A percentile compares a stretch with the other conserved stretches of the same genome.
Conservation (phyloP, 2,797 vertebrate species). For the Notolabrus celidotus region DNA sequence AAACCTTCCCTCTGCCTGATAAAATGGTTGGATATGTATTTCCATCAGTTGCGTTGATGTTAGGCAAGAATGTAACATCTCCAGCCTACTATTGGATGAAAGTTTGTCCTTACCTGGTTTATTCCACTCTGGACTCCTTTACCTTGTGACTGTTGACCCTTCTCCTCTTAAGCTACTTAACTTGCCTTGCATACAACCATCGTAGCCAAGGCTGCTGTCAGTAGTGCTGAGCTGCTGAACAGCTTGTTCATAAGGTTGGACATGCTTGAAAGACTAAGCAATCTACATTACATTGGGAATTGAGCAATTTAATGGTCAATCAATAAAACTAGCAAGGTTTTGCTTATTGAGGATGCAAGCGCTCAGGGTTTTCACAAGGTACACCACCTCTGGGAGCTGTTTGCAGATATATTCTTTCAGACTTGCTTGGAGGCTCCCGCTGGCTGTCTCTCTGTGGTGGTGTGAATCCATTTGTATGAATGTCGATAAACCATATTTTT, state of each 20-base stretch:
- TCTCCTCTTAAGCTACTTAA: slow-evolving; percentile 16
- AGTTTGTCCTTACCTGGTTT: slow-evolving; percentile 1
- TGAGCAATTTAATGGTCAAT: slow-evolving; percentile 24
- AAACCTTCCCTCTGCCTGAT: background rate
- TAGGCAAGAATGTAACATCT: background rate
- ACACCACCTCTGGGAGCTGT: background rate
- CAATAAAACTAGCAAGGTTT: slow-evolving; percentile 7
- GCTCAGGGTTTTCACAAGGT: slow-evolving; percentile 13
- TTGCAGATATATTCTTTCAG: background rate
- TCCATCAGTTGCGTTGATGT: slow-evolving; percentile 4
- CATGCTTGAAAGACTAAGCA: background rate
- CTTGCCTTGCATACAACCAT: slow-evolving; percentile 11
- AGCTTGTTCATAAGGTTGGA: slow-evolving; percentile 13
- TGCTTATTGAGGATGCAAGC: slow-evolving; percentile 5
- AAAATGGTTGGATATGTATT: background rate
- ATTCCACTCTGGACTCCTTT: slow-evolving; percentile 7
- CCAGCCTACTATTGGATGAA: too few relatives aligned
- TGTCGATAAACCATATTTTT: slow-evolving; percentile 3
- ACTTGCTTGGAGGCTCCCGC: slow-evolving; percentile 1
- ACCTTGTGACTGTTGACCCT: slow-evolving; percentile 22
- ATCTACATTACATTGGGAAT: slow-evolving; percentile 17
- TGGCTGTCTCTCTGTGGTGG: background rate
- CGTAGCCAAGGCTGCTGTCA: slow-evolving; percentile 12
- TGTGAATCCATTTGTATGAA: background rate
- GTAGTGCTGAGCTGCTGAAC: background rate